phyloP scores from a whole-genome alignment of 2,888 invertebrate species.

The Platyscelio sp. region DNA sequence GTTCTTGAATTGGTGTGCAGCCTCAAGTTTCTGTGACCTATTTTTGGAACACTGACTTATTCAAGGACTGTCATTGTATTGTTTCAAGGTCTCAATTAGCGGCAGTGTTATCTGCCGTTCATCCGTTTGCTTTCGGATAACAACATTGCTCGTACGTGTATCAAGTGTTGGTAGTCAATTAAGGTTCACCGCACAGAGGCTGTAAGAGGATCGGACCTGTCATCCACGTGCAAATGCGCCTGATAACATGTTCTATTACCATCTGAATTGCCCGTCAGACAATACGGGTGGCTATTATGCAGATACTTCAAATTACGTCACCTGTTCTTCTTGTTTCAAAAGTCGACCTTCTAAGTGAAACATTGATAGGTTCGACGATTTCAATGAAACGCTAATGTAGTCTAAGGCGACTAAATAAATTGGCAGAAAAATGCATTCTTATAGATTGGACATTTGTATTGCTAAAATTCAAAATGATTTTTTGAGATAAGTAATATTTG shows the following conservation, averaged over 20 bases:
- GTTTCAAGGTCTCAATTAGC: slow-evolving; percentile 60
- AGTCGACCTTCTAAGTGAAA: slow-evolving; percentile 16
- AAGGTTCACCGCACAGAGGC: slow-evolving; percentile 28
- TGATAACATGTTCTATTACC: slow-evolving; percentile 64
- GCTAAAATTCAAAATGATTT: too few relatives aligned
- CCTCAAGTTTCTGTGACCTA: slow-evolving; percentile 47
- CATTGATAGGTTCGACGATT: slow-evolving; percentile 16
- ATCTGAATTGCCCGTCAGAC: slow-evolving; percentile 35
- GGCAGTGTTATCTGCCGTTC: slow-evolving; percentile 15
- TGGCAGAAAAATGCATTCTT: too few relatives aligned
- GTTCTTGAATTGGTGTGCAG: too few relatives aligned
- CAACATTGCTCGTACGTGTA: slow-evolving; percentile 25
- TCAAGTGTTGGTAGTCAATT: slow-evolving; percentile 58
- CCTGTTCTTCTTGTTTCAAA: slow-evolving; percentile 54
- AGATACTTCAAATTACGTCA: slow-evolving; percentile 57
- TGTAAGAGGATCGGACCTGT: slow-evolving; percentile 56
- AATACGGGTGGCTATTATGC: slow-evolving; percentile 47
- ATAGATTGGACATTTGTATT: too few relatives aligned
- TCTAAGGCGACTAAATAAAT: too few relatives aligned
- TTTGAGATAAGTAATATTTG: too few relatives aligned
- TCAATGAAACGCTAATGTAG: too few relatives aligned
- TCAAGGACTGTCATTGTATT: slow-evolving; percentile 44
- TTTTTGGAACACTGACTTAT: slow-evolving; percentile 66
- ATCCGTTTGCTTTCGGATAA: slow-evolving; percentile 31
- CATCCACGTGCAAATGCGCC: slow-evolving; percentile 48